Evolutionary conservation across 2,797 vertebrate genomes (phyloP), one percentile per base, ranked within the genome.

Genomic region (Ctenopoma multispine): DNA sequence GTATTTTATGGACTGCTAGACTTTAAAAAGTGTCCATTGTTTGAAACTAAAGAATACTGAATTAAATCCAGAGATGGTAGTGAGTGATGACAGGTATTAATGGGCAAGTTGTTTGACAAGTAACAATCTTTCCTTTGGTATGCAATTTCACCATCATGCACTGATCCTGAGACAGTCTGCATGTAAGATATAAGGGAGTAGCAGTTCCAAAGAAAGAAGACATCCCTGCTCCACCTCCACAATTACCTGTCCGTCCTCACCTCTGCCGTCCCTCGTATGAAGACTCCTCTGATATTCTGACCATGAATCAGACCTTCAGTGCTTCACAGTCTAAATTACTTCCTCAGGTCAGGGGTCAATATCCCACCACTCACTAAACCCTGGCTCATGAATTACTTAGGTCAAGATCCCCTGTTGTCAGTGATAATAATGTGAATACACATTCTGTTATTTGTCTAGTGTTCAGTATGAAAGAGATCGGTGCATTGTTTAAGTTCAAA

Each of bases 281-380:
- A 49, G 77, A 74, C 71, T 62, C 56, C 77, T 0, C 67, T 75
- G 88, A 92, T 88, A 87, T 81, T 86, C 43, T 68, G 77, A 89
- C 81, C 84, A 83, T 92, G 88, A 91, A 89, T 90, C 82, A 78
- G 86, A 91, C 83, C 89, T 89, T 88, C 88, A 94, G 90, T 94
- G 90, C 82, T 50, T 73, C 86, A 87, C 81, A 86, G 87, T 89
- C 90, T 87, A 85, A 92, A 90, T 82, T 79, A 90, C 94, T 95
- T 95, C 94, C 94, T 94, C 87, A 86, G 94, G 94, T 95, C 94
- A 95, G 77, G 72, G 89, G 91, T 88, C 89, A 86, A 91, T 91
- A 90, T 94, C 86, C 81, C 91, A 88, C 90, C 93, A 93, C 93
- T 94, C 93, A 92, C 63, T 92, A 90, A 89, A 84, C 82, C 80